These are phyloP conservation scores for Subacronicta megacephala DNA, from an alignment of 2,888 invertebrate species.

Conservation along the genomic window DNA sequence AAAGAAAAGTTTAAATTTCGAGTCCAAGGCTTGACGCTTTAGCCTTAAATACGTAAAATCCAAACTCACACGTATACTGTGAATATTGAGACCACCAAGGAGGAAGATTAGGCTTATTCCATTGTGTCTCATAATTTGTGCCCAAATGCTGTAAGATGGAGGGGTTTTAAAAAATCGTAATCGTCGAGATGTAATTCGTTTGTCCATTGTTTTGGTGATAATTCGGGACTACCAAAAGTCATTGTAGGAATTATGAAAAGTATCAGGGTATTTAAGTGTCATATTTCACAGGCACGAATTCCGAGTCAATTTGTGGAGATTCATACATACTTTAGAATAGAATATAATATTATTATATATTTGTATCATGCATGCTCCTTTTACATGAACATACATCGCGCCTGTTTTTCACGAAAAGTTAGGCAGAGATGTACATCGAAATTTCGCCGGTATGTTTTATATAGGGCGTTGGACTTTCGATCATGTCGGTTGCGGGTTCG, in stretches of 20 bases:
- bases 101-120: constrained; percentile 6
- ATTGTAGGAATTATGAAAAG: constrained; percentile 7
- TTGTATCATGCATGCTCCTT: too few species aligned
- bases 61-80: background rate
- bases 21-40: too few species aligned
- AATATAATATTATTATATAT: too few species aligned
- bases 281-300: background rate
- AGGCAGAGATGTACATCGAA: too few species aligned
- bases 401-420: too few species aligned
- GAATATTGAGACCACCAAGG: constrained; percentile 39
- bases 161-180: constrained; percentile 28
- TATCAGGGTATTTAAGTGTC: background rate
- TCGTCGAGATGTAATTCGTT: constrained; percentile 19
- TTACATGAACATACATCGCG: too few species aligned
- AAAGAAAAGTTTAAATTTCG: too few species aligned
- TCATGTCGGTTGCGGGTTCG: too few species aligned
- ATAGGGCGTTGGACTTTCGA: too few species aligned
- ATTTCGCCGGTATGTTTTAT: too few species aligned
- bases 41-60: constrained; percentile 5
- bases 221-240: constrained; percentile 30
- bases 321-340: background rate
- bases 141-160: constrained; percentile 12
- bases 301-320: background rate
- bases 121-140: constrained; percentile 48
- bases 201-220: constrained; percentile 45